Conservation (phyloP, 2,797 vertebrate species). For the Mico argentatus region DNA sequence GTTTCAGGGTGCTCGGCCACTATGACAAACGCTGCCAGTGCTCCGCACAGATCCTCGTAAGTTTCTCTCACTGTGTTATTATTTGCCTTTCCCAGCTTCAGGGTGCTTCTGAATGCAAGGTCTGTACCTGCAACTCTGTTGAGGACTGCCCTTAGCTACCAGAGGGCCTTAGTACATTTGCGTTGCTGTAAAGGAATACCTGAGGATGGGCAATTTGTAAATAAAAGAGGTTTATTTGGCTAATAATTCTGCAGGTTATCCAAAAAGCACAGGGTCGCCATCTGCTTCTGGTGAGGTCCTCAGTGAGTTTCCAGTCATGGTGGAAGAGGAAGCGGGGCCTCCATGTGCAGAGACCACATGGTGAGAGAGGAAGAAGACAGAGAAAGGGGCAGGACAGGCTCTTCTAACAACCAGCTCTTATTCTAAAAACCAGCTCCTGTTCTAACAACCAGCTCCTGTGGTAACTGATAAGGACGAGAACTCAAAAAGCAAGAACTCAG, state of each 20-base stretch:
- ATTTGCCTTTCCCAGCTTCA: neutral
- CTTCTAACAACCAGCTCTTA: neutral
- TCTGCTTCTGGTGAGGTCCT: neutral
- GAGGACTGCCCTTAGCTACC: neutral
- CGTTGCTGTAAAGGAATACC: neutral
- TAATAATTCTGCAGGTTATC: neutral
- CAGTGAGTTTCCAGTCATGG: neutral
- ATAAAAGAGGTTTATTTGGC: neutral
- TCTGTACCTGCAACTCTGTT: rapidly evolving
- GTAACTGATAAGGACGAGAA: neutral
- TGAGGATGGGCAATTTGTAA: neutral
- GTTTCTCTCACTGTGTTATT: neutral
- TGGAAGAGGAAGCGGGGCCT: neutral
- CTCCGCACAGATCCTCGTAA: neutral
- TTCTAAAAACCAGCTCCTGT: neutral
- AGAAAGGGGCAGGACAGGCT: neutral
- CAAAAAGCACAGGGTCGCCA: neutral
- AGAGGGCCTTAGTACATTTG: neutral
- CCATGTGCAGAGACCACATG: neutral
- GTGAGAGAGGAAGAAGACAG: neutral
- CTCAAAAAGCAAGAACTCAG: neutral
- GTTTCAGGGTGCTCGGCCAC: neutral
- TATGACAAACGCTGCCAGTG: rapidly evolving
- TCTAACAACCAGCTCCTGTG: neutral
- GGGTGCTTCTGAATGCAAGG: neutral